Evolutionary conservation across 2,113 vertebrate genomes (phyloP), one percentile per base, ranked within the genome.

Genomic region (Aphyosemion australe): DNA sequence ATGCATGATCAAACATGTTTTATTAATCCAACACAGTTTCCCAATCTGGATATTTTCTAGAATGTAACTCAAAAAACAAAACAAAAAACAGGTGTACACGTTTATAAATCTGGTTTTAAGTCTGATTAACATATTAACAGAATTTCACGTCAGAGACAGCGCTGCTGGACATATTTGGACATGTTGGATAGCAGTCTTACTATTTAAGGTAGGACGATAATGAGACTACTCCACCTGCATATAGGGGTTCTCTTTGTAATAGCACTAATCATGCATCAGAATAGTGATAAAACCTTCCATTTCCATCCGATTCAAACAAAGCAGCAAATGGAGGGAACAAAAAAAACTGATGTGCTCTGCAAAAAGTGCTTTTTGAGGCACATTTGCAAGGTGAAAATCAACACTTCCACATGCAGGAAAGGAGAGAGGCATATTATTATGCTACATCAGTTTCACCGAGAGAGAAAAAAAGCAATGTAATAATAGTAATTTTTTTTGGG

Each of bases 331-430:
- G 21, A 39, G 26, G 2, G 21, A 16, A 37, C 9, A 54, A 65
- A 60, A 47, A 26, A 32, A 51, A 20, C 6, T 42, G 12, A 12
- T 26, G 10, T 26, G 5, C 11, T 78, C 18, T 62, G 61, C 65
- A 51, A 19, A 63, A 42, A 65, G 65, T 8, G 61, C 61, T 72
- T 73, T 79, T 57, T 70, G 14, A 62, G 41, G 49, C 19, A 37
- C 49, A 61, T 26, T 18, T 37, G 19, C 21, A 64, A 34, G n/a
- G 9, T 66, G 31, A 53, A 69, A 67, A 79, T 74, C 61, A 79
- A 69, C 49, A 56, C 56, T 68, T 78, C 20, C 53, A 39, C 65
- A 63, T 76, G 51, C 65, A 54, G 57, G 70, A 43, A 70, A 32
- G 47, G 4, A 57, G 26, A 74, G 47, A 72, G 34, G 52, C 34